These are phyloP conservation scores for Ostrea edulis DNA, from an alignment of 1,140 invertebrate species.

Conservation along the genomic window DNA sequence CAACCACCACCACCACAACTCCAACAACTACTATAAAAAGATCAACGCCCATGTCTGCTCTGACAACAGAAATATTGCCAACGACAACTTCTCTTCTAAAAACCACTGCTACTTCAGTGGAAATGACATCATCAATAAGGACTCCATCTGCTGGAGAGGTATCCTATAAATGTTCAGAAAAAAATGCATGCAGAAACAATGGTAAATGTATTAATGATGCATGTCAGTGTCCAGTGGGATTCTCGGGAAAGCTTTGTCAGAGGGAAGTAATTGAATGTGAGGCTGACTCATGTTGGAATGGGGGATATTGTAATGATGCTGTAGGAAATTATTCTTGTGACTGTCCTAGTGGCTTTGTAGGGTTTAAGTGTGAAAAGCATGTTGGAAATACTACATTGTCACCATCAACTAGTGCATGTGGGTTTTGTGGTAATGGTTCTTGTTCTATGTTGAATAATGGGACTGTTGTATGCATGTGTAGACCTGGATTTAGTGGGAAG, in stretches of 20 bases:
- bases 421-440: conserved; percentile 49
- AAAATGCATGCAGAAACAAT: conserved; percentile 41
- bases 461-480: conserved; percentile 39
- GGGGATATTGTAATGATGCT: conserved; percentile 44
- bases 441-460: conserved; percentile 38
- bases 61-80: background rate
- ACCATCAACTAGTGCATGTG: conserved; percentile 16
- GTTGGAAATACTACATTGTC: background rate
- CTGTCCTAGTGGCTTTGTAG: conserved; percentile 37
- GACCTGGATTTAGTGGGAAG: conserved; percentile 39
- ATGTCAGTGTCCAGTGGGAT: conserved; percentile 26
- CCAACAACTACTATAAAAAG: background rate
- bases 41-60: background rate
- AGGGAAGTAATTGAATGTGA: conserved; percentile 50
- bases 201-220: conserved; percentile 36
- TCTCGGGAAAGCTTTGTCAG: conserved; percentile 43
- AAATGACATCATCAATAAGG: background rate
- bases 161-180: background rate
- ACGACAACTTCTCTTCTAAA: background rate
- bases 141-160: conserved; percentile 12
- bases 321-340: conserved; percentile 47
- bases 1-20: background rate
- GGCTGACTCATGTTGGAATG: conserved; percentile 25
- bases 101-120: background rate
- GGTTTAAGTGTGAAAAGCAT: conserved; percentile 43